Percentiles rank a stretch among this genome's conserved stretches.
Conservation (phyloP, 2,888 invertebrate species). For the Drosophila mettleri region DNA sequence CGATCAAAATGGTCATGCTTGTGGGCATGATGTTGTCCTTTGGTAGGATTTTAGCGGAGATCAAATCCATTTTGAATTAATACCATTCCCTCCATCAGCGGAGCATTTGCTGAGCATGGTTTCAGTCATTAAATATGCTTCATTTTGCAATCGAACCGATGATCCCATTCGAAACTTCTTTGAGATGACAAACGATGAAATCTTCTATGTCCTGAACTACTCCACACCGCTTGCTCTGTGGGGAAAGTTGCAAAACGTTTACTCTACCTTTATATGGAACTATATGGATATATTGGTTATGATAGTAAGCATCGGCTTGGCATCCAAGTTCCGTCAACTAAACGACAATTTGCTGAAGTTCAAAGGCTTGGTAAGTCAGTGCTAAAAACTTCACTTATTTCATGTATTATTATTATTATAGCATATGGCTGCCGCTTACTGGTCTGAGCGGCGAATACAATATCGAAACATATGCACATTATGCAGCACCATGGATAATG, state of each 20-base stretch:
- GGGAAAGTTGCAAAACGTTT: constrained; percentile 85
- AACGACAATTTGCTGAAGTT: constrained; percentile 86
- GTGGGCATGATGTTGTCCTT: constrained; percentile 85
- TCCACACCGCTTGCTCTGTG: constrained; percentile 70
- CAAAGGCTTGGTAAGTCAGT: constrained; percentile 85
- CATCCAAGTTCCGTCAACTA: constrained; percentile 88
- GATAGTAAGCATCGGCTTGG: constrained; percentile 89
- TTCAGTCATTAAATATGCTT: constrained; percentile 74
- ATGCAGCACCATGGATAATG: constrained; percentile 86
- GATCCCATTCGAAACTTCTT: constrained; percentile 82
- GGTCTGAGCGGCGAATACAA: constrained; percentile 86
- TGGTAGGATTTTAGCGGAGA: constrained; percentile 73
- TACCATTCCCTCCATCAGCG: constrained; percentile 47
- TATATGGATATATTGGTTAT: constrained; percentile 91
- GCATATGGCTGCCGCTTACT: constrained; percentile 84
- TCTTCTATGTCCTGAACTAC: constrained; percentile 76
- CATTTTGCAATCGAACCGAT: constrained; percentile 75
- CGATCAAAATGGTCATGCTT: constrained; percentile 85
- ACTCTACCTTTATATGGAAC: constrained; percentile 90
- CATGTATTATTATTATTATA: constrained; percentile 25
- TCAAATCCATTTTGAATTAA: background rate
- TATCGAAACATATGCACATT: constrained; percentile 86
- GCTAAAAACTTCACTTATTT: background rate
- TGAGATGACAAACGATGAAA: constrained; percentile 66
- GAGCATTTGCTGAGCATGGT: constrained; percentile 83